Percentiles rank a stretch among this genome's conserved stretches.
Conservation (phyloP, 2,113 vertebrate species). For the Gasterosteus nipponicus region DNA sequence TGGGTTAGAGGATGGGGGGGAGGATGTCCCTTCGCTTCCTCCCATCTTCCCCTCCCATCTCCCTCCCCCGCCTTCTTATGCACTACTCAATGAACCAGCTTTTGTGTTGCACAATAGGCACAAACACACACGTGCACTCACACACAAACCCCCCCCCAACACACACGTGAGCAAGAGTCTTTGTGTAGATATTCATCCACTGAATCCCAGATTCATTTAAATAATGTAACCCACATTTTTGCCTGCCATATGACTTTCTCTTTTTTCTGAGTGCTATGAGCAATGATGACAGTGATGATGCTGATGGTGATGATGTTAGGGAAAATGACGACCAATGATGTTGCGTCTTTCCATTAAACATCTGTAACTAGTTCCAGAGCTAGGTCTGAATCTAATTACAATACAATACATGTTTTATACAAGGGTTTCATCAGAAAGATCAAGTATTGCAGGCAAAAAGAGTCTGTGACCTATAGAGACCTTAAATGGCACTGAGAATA, state of each 20-base stretch:
- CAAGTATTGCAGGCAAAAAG: background rate
- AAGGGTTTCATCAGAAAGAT: background rate
- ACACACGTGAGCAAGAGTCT: background rate
- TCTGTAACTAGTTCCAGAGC: background rate
- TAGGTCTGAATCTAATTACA: no score
- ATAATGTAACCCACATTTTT: background rate
- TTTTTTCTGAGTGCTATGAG: constrained; percentile 25
- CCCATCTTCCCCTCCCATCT: no score
- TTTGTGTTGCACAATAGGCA: constrained; percentile 36
- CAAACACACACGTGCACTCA: constrained; percentile 3
- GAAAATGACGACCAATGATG: constrained; percentile 19
- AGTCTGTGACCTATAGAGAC: background rate
- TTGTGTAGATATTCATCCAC: background rate
- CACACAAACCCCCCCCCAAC: no score
- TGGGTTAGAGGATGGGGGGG: background rate
- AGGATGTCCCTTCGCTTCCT: constrained; percentile 12
- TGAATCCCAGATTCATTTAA: background rate
- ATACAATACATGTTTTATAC: background rate
- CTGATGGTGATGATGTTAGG: background rate
- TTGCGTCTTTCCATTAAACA: background rate
- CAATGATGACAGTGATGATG: background rate
- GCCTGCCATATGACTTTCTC: background rate
- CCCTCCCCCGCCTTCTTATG: constrained; percentile 20
- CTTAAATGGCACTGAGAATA: background rate
- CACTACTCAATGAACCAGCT: constrained; percentile 4